These are phyloP conservation scores for Hapalemur alaotrensis DNA, from an alignment of 2,797 vertebrate genomes.

Conservation along the genomic window DNA sequence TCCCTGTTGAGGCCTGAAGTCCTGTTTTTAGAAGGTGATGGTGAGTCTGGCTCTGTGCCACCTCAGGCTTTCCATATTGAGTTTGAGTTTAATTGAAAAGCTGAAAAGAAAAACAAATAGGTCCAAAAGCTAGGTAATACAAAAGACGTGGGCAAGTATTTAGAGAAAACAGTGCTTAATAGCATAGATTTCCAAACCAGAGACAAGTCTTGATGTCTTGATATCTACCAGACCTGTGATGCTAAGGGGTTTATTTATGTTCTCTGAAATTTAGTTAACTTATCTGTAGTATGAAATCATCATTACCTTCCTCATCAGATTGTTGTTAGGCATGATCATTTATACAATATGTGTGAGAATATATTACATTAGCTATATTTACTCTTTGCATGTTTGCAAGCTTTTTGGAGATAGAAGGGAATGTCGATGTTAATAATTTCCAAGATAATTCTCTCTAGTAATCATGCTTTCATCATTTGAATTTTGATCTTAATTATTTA, in stretches of 20 bases:
- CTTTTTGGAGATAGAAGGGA: background rate
- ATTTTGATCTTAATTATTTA: background rate
- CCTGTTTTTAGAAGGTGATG: background rate
- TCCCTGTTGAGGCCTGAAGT: background rate
- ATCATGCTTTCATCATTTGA: background rate
- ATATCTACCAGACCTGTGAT: background rate
- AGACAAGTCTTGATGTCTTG: background rate
- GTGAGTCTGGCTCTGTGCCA: background rate
- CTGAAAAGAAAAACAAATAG: background rate
- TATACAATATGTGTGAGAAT: background rate
- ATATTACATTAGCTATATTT: background rate
- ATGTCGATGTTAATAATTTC: background rate
- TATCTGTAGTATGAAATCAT: background rate
- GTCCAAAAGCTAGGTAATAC: background rate
- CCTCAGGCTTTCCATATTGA: background rate
- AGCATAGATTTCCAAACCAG: background rate
- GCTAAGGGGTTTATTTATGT: background rate
- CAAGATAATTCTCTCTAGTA: background rate
- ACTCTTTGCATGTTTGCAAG: background rate
- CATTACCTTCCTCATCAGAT: background rate
- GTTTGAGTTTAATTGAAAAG: background rate
- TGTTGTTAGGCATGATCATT: background rate
- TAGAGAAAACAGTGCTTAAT: background rate
- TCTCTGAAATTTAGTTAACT: background rate
- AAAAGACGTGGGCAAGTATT: background rate